Evolutionary conservation across 2,113 vertebrate genomes (phyloP), one percentile per base, ranked within the genome.

Genomic region (Xenopus borealis): DNA sequence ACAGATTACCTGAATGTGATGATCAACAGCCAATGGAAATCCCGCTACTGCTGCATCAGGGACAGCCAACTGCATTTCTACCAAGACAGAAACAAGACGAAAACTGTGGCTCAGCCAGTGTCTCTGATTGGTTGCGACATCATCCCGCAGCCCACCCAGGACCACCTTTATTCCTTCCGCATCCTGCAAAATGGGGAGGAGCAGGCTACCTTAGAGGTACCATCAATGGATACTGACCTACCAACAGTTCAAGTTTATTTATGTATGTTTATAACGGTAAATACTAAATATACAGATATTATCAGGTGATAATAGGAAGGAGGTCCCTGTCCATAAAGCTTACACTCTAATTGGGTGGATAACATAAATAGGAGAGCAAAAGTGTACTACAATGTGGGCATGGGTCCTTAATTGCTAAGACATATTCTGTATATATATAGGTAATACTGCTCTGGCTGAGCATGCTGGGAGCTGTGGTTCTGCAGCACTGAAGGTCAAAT

Each of bases 121-220:
- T 89, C 79, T 66, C 79, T 99, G 81, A 85, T 89, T 71, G 95
- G 96, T 45, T 99, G 97, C 80, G 92, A 92, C 52, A 72, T 99
- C 66, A 79, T 93, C 78, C 94, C 97, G 0, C 93, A 95, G 81
- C 94, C 96, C 0, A 95, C 87, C 81, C 95, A 94, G 0, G 96
- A 99, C 20, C 97, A 95, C 68, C 90, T 98, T 40, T 99, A 98
- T 78, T 96, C 96, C 80, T 98, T 98, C 86, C 93, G 92, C 64
- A 95, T 99, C 64, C 83, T 95, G 79, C 90, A 95, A 71, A 90
- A 92, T 0, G 95, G 96, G 30, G 92, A 95, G 17, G 94, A 96
- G 76, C 81, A 93, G 17, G 89, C 93, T 55, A 90, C 82, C 30
- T 69, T 96, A 4, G 94, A 95, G 94, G 94, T 96, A 85, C 23